Evolutionary conservation across 2,888 invertebrate genomes (phyloP).

Genomic region (Lamproptera curius): DNA sequence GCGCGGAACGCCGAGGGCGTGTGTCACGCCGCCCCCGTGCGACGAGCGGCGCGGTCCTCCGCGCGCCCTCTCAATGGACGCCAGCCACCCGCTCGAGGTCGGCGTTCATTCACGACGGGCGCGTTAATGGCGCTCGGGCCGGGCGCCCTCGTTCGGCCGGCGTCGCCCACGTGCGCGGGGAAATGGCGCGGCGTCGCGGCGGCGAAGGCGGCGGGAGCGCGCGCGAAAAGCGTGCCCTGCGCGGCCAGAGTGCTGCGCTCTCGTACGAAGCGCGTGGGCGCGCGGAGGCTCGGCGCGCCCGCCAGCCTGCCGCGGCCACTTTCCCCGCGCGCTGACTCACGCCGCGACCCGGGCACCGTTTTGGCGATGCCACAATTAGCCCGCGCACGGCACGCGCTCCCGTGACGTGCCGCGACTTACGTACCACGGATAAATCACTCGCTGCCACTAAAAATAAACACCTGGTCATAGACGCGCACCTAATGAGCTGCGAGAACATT

Average conservation of each 20-base stretch:
- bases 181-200: slow-evolving; percentile 76
- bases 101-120: slow-evolving; percentile 74
- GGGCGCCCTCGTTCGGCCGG: slow-evolving; percentile 60
- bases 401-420: slow-evolving; percentile 65
- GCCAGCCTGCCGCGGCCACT: slow-evolving; percentile 36
- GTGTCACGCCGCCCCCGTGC: slow-evolving; percentile 62
- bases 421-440: slow-evolving; percentile 61
- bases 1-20: slow-evolving; percentile 70
- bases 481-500: slow-evolving; percentile 34
- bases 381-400: slow-evolving; percentile 60
- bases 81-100: slow-evolving; percentile 69
- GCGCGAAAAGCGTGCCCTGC: slow-evolving; percentile 70
- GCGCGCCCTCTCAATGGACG: slow-evolving; percentile 71
- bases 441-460: slow-evolving; percentile 57
- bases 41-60: slow-evolving; percentile 57
- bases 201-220: slow-evolving; percentile 50
- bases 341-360: slow-evolving; percentile 56
- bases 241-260: slow-evolving; percentile 67
- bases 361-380: slow-evolving; percentile 74
- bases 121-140: slow-evolving; percentile 69
- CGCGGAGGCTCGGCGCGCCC: slow-evolving; percentile 60
- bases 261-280: slow-evolving; percentile 44
- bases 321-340: slow-evolving; percentile 52
- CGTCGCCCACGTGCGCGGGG: slow-evolving; percentile 76
- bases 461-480: slow-evolving; percentile 50